These are phyloP conservation scores for Ctenopoma multispine DNA, from an alignment of 2,797 vertebrate species.

Conservation along the genomic window DNA sequence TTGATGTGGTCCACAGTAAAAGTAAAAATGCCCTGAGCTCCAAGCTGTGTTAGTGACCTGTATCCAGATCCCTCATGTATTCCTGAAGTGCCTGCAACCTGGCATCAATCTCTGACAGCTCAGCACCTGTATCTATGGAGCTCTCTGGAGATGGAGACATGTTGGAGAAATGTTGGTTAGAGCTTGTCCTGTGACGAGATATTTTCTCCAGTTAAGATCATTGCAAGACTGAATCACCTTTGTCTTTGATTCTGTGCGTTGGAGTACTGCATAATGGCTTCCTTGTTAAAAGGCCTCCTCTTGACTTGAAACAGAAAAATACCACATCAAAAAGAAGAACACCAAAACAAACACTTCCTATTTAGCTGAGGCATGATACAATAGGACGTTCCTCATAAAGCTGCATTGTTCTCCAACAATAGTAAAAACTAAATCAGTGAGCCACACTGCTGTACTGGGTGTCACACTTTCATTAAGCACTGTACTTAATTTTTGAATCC, in stretches of 20 bases:
- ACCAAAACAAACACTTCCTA: neutral
- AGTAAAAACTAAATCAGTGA: slow-evolving; percentile 1
- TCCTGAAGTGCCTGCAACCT: slow-evolving; percentile 92
- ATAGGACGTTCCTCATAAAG: neutral
- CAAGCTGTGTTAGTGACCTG: slow-evolving; percentile 74
- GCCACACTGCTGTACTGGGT: no score
- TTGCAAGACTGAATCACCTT: slow-evolving; percentile 71
- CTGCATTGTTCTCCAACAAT: neutral
- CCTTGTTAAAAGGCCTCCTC: slow-evolving; percentile 73
- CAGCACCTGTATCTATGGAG: slow-evolving; percentile 82
- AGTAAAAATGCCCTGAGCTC: slow-evolving; percentile 1
- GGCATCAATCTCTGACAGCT: slow-evolving; percentile 92
- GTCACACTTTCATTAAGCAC: no score
- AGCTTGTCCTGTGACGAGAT: neutral
- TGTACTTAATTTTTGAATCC: neutral
- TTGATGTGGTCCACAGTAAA: slow-evolving; percentile 5
- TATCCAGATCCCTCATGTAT: slow-evolving; percentile 92
- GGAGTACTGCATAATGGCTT: slow-evolving; percentile 88
- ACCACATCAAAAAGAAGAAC: neutral
- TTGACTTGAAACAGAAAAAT: slow-evolving; percentile 67
- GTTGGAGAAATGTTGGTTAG: neutral
- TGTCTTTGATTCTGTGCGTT: slow-evolving; percentile 75
- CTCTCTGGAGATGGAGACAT: slow-evolving; percentile 77
- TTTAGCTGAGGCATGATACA: neutral
- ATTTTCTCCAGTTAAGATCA: neutral